These are phyloP conservation scores for Acanthurus leucopareius DNA, from an alignment of 2,797 vertebrate genomes.

Conservation along the genomic window DNA sequence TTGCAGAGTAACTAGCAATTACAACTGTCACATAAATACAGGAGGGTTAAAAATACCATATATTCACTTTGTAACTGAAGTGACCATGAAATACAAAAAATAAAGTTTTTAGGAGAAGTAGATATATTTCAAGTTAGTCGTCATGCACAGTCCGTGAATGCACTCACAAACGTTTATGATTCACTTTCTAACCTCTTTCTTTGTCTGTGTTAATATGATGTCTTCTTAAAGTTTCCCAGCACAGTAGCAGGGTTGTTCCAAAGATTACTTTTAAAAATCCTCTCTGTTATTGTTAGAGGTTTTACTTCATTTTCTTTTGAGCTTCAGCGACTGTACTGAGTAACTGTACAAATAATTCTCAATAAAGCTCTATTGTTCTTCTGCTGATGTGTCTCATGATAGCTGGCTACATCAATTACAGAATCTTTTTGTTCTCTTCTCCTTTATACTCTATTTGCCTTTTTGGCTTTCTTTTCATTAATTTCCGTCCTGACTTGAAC, in stretches of 20 bases:
- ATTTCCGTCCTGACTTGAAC: slow-evolving; percentile 3
- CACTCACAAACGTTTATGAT: not conserved
- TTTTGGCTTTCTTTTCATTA: slow-evolving; percentile 14
- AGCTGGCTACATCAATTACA: slow-evolving; percentile 1
- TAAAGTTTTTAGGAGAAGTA: not conserved
- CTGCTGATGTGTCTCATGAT: not conserved
- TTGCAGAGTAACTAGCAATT: too few species aligned
- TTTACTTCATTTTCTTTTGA: not conserved
- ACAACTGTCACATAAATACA: too few species aligned
- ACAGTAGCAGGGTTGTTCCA: not conserved
- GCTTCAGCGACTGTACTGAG: not conserved
- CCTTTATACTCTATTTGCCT: slow-evolving; percentile 2
- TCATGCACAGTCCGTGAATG: not conserved
- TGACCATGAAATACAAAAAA: not conserved
- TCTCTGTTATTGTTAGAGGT: not conserved
- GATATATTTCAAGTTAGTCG: not conserved
- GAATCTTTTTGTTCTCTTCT: not conserved
- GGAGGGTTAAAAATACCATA: too few species aligned
- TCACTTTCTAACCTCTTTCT: not conserved
- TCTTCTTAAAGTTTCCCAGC: not conserved
- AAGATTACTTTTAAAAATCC: not conserved
- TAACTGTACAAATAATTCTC: slow-evolving; percentile 9
- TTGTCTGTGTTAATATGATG: not conserved
- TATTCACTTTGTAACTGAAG: too few species aligned
- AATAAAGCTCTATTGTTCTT: slow-evolving; percentile 25